Base-by-base conservation (phyloP, 2,113 vertebrate genomes). In the Sapajus apella region DNA sequence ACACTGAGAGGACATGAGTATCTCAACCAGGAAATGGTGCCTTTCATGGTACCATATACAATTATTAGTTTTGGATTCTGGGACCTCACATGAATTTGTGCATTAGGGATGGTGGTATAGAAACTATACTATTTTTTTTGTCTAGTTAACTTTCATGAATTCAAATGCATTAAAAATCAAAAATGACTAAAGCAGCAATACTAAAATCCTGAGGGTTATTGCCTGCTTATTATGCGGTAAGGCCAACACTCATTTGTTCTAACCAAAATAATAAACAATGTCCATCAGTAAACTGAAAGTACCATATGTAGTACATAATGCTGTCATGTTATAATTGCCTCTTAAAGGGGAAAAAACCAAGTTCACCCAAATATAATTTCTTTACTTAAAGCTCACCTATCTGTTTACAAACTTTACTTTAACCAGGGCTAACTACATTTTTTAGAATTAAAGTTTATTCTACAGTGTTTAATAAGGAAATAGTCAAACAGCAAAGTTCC, bases 191-290 rank as follows among this genome's bases (percentile, higher is more conserved):
- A 96, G n/a, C 27, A 87, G 20, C 55, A 77, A 20, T 64, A 87
- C 68, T 83, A 82, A 95, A 88, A 80, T 50, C 55, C 52, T 55
- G 58, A 90, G 64, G 8, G 56, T 94, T 92, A 90, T 0, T 96
- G 72, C 66, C 91, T 95, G 21, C 91, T 96, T 92, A 73, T 75
- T 84, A 96, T 55, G 25, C 64, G 95, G 18, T 90, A 76, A 90
- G 76, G 81, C 40, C 32, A 73, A 88, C 83, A 86, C 0, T 3
- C 30, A 89, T 88, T 76, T 94, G 50, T 27, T 92, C 86, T 87
- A 97, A 87, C 86, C 37, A 79, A 94, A 98, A 95, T 55, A 97
- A 97, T 40, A 93, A 97, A 97, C 96, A 88, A 64, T 4, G 77
- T 82, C 8, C 75, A 94, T 93, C 43, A 96, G 97, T 87, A 79